Evolutionary conservation across 2,888 invertebrate genomes (phyloP).

Genomic region (Carabus problematicus): DNA sequence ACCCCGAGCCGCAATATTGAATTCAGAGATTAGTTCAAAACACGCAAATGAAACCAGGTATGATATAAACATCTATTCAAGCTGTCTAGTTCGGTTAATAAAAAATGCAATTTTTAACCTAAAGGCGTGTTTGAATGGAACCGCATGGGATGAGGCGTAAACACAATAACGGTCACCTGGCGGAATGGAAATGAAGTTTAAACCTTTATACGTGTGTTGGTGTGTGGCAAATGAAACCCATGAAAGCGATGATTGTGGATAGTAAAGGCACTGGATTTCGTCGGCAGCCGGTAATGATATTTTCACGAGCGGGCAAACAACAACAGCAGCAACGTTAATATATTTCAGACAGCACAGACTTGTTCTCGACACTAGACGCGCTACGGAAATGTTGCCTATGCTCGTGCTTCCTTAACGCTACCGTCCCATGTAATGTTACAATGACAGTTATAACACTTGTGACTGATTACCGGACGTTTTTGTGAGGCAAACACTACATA

Average conservation of each 20-base stretch:
- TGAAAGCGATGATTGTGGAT: background rate
- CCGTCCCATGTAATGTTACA: constrained; percentile 35
- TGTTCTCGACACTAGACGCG: constrained; percentile 19
- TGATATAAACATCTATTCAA: too few relatives aligned
- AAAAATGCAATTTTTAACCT: constrained; percentile 12
- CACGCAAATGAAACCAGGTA: too few relatives aligned
- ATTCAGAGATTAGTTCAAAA: too few relatives aligned
- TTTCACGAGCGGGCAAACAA: constrained; percentile 2
- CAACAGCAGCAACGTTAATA: constrained; percentile 14
- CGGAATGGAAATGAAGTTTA: constrained; percentile 24
- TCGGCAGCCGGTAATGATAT: constrained; percentile 1
- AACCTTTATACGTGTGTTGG: background rate
- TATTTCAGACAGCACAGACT: constrained; percentile 19
- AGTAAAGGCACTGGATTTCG: constrained; percentile 1
- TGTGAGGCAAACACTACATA: constrained; percentile 9
- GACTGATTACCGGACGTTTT: constrained; percentile 43
- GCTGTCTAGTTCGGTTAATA: background rate
- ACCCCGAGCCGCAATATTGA: too few relatives aligned
- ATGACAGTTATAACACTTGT: constrained; percentile 41
- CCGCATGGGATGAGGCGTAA: background rate
- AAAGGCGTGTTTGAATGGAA: background rate
- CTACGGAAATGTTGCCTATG: constrained; percentile 31
- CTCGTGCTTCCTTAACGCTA: constrained; percentile 15
- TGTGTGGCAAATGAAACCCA: too few relatives aligned
- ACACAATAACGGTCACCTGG: constrained; percentile 4